These are phyloP conservation scores for Euspilapteryx auroguttella DNA, from an alignment of 2,888 invertebrate species.

Conservation along the genomic window DNA sequence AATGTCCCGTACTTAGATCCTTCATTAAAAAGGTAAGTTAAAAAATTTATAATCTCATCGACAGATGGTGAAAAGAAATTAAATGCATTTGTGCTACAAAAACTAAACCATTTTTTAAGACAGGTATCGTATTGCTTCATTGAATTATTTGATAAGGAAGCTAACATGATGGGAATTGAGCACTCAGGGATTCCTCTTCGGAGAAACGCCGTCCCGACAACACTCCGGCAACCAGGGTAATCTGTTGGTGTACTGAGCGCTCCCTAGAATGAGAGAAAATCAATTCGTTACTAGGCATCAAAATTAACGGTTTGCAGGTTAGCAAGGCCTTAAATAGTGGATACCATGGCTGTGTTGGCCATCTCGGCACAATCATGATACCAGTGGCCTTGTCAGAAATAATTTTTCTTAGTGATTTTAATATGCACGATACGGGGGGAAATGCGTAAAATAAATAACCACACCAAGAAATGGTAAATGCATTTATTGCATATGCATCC, in stretches of 20 bases:
- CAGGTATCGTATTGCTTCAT: conserved; percentile 8
- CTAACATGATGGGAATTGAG: conserved; percentile 4
- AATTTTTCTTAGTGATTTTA: conserved; percentile 9
- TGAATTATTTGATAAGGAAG: conserved; percentile 6
- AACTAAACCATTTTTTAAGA: conserved; percentile 8
- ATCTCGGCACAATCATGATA: conserved; percentile 10
- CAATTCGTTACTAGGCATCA: conserved; percentile 4
- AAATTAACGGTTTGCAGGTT: conserved; percentile 4
- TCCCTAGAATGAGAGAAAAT: conserved; percentile 7
- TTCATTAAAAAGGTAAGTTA: conserved; percentile 3
- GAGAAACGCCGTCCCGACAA: conserved; percentile 7
- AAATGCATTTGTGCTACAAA: conserved; percentile 7
- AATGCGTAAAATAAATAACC: conserved; percentile 10
- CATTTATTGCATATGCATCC: conserved; percentile 9
- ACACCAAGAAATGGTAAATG: conserved; percentile 12
- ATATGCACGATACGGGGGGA: conserved; percentile 8
- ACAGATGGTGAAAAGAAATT: conserved; percentile 5
- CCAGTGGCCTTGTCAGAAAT: conserved; percentile 10
- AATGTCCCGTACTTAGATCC: conserved; percentile 6
- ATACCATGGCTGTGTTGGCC: conserved; percentile 13
- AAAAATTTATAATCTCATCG: conserved; percentile 5
- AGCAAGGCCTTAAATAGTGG: conserved; percentile 7
- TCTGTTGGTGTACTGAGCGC: conserved; percentile 4
- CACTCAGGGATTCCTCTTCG: conserved; percentile 5
- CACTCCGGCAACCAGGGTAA: conserved; percentile 9